Conservation (phyloP, 2,797 vertebrate species). For the Nyctalus aviator region DNA sequence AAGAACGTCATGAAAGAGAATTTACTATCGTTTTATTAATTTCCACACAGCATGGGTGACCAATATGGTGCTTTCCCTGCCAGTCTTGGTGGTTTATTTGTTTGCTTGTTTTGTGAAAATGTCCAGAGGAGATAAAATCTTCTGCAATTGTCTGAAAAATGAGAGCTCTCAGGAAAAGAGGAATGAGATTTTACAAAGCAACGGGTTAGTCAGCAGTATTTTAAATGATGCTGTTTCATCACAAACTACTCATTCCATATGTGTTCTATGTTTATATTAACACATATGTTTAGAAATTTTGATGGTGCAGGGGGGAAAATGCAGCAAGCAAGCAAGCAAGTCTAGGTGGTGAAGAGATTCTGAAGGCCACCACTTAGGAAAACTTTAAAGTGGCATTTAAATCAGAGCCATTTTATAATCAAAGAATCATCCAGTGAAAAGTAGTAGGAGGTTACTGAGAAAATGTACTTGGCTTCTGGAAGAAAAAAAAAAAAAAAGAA, state of each 20-base stretch:
- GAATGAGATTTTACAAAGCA: not conserved
- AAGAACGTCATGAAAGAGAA: not conserved
- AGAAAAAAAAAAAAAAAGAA: not conserved
- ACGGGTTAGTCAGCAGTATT: not conserved
- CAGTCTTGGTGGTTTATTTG: not conserved
- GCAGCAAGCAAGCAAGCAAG: not conserved
- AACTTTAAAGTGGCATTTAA: not conserved
- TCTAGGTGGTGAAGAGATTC: not conserved
- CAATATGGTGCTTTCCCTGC: not conserved
- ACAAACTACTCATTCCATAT: not conserved
- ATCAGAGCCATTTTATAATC: not conserved
- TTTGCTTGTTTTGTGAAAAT: not conserved
- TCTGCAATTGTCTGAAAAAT: not conserved
- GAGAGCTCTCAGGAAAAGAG: not conserved
- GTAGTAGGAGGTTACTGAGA: not conserved
- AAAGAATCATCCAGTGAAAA: not conserved
- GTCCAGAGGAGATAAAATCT: not conserved
- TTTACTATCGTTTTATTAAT: not conserved
- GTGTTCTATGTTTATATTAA: not conserved
- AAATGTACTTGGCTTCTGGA: not conserved
- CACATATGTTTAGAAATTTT: not conserved
- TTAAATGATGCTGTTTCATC: not conserved
- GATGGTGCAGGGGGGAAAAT: not conserved
- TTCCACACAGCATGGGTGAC: accelerated
- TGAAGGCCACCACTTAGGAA: not conserved